Evolutionary conservation across 2,888 invertebrate genomes (phyloP), one percentile per base, ranked within the genome.

Genomic region (Clusia tigrina): DNA sequence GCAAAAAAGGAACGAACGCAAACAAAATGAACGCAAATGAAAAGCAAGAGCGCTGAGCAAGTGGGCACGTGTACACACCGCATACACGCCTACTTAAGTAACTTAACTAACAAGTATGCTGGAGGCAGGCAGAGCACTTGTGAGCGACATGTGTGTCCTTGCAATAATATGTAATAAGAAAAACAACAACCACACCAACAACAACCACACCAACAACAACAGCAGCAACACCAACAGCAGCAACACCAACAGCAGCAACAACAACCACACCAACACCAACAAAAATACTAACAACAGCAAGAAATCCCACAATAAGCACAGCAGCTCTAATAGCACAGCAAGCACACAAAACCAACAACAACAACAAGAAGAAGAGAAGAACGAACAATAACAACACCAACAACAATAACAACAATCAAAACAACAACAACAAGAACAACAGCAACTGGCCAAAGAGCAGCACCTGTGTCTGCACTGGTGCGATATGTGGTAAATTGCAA

Each of bases 401-500:
- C n/a, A n/a, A 32, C 32, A 32, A 32, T 9, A 42, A 42, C 42
- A 42, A 42, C n/a, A 42, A 42, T 10, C 42, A 10, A 42, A 42
- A 42, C 32, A 12, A 22, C 2, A 42, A 42, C 32, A 12, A 22
- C 2, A 52, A 15, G 22, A 52, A n/a, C 52, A 52, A 52, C 53
- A 23, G 22, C 53, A 22, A 24, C 5, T 12, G 17, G 12, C 10
- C 2, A 5, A 9, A 0, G 26, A 54, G 25, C 32, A 24, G 54
- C 26, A 18, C 54, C 12, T 32, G 12, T 22, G 51, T 3, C 51
- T 15, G 54, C n/a, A 54, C 18, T 15, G 12, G 6, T 26, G 54
- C 54, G 26, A 54, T 54, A 54, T 54, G 26, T 25, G 18, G 54
- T 18, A 54, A 54, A 54, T 54, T 54, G 54, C 32, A 54, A 25